Conservation (phyloP, 1,140 invertebrate genomes). For the Drosophila setifemur region DNA sequence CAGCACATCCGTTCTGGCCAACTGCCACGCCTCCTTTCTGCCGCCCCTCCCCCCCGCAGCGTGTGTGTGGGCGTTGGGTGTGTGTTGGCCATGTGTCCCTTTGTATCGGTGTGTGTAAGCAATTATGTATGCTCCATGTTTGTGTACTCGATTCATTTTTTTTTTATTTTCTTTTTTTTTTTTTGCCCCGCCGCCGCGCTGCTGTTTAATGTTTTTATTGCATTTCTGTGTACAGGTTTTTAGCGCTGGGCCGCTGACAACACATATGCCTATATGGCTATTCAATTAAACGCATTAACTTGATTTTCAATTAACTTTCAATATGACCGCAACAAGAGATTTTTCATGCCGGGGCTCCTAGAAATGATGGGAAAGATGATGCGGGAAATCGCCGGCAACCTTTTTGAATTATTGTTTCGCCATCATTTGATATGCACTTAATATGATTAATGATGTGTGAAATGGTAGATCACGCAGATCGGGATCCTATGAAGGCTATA, state of each 20-base stretch:
- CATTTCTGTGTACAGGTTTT: slow-evolving; percentile 67
- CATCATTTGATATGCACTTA: neutral
- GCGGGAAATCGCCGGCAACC: slow-evolving; percentile 8
- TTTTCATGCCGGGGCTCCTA: slow-evolving; percentile 50
- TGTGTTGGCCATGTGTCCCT: too few species aligned
- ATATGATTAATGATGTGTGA: slow-evolving; percentile 29
- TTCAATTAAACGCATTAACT: slow-evolving; percentile 80
- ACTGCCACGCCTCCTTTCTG: neutral
- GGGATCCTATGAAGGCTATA: neutral
- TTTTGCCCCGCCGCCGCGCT: neutral
- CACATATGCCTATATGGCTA: slow-evolving; percentile 58
- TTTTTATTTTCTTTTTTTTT: slow-evolving; percentile 38
- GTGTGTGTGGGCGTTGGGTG: slow-evolving; percentile 24
- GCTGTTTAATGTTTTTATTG: slow-evolving; percentile 68
- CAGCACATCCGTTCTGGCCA: slow-evolving; percentile 19
- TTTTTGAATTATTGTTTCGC: slow-evolving; percentile 2
- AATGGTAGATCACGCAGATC: slow-evolving; percentile 14
- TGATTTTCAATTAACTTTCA: slow-evolving; percentile 80
- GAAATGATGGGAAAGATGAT: slow-evolving; percentile 28
- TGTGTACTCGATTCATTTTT: slow-evolving; percentile 40
- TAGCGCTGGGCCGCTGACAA: slow-evolving; percentile 34
- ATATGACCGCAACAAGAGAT: slow-evolving; percentile 55
- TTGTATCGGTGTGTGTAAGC: slow-evolving; percentile 26
- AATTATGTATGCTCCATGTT: slow-evolving; percentile 57
- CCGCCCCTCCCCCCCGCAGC: slow-evolving; percentile 16